These are phyloP conservation scores for Pollenia amentaria DNA, from an alignment of 2,888 invertebrate genomes.

Conservation along the genomic window DNA sequence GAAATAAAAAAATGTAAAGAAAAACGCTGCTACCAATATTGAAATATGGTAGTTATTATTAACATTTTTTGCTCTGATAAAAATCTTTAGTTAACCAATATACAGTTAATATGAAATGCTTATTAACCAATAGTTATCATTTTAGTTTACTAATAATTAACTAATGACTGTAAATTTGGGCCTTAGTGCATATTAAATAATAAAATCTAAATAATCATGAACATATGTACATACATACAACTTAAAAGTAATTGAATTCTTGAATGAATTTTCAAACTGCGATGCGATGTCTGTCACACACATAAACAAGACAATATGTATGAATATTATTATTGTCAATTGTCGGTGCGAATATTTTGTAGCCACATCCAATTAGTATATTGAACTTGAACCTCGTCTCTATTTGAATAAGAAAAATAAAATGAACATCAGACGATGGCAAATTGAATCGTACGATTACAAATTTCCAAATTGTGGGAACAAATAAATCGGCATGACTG, in stretches of 20 bases:
- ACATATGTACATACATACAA: slow-evolving; percentile 6
- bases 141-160: too few species aligned
- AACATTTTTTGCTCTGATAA: too few species aligned
- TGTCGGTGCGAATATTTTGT: not conserved
- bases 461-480: slow-evolving; percentile 5
- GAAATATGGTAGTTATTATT: too few species aligned
- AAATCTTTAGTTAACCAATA: too few species aligned
- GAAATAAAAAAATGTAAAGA: too few species aligned
- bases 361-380: not conserved
- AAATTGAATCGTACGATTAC: slow-evolving; percentile 43
- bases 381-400: slow-evolving; percentile 46
- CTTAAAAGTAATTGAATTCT: slow-evolving; percentile 3
- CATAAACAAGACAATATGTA: not conserved
- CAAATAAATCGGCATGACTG: not conserved
- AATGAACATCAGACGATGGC: slow-evolving; percentile 5
- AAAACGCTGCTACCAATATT: too few species aligned
- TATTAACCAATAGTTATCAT: too few species aligned
- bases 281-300: not conserved
- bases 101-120: too few species aligned
- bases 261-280: slow-evolving; percentile 29
- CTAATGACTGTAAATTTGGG: too few species aligned
- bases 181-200: not conserved
- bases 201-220: not conserved
- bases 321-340: not conserved
- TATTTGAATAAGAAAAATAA: slow-evolving; percentile 16